These are phyloP conservation scores for Tympanuchus pallidicinctus DNA, from an alignment of 2,113 vertebrate species.

Conservation along the genomic window DNA sequence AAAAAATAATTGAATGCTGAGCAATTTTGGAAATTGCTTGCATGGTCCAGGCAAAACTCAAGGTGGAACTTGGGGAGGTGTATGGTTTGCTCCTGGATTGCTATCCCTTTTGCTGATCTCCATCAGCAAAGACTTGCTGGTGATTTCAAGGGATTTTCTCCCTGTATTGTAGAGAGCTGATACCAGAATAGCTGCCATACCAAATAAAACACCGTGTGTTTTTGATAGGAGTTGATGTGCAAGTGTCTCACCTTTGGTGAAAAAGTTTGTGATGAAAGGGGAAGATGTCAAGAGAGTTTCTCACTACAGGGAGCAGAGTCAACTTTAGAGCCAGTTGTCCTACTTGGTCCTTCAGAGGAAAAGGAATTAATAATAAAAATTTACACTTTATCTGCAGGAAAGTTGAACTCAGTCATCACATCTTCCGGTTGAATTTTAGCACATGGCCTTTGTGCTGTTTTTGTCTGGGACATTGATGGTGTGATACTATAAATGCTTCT, in stretches of 20 bases:
- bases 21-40: neutral
- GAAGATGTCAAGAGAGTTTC: neutral
- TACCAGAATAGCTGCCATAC: neutral
- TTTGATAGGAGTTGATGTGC: neutral
- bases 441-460: neutral
- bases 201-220: neutral
- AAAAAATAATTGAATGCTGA: neutral
- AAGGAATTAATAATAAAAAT: neutral
- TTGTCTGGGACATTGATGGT: neutral
- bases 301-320: neutral
- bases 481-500: neutral
- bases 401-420: neutral
- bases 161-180: neutral
- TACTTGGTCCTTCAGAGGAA: neutral
- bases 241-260: neutral
- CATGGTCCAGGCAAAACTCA: rapidly evolving
- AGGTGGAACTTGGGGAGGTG: neutral
- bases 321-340: neutral
- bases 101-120: neutral
- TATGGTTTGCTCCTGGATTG: neutral
- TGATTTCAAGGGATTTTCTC: neutral
- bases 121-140: neutral
- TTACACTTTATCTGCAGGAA: rapidly evolving
- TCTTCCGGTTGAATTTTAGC: neutral
- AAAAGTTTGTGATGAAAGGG: neutral